Percentiles rank a stretch among this genome's conserved stretches.
Conservation (phyloP, 2,113 vertebrate genomes). For the Psilopsiagon aurifrons region DNA sequence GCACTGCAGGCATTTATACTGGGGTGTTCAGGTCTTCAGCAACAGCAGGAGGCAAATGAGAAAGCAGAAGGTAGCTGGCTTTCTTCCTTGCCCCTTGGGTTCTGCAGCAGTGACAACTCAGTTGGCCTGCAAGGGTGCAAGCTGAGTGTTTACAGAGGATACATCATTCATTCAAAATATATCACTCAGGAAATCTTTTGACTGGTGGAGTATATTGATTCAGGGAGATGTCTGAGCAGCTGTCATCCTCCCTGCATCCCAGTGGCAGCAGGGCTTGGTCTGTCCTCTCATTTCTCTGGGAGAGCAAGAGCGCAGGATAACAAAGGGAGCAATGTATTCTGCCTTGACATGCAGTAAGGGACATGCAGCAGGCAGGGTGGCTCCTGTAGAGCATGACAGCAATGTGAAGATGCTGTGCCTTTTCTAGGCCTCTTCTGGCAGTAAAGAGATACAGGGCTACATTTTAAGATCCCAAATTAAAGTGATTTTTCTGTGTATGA, state of each 20-base stretch:
- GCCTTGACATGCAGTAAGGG: background rate
- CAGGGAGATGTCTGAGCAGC: background rate
- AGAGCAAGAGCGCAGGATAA: background rate
- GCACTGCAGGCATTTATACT: accelerated
- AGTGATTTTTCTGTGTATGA: background rate
- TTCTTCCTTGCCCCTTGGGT: background rate
- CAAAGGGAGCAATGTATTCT: background rate
- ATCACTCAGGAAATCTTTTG: background rate
- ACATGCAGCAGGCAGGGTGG: background rate
- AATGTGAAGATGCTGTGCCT: background rate
- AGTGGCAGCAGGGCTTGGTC: background rate
- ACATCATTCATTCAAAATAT: accelerated
- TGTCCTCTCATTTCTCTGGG: background rate
- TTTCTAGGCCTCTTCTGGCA: background rate
- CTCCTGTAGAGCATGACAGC: background rate
- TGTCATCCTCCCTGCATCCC: background rate
- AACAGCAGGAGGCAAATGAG: background rate
- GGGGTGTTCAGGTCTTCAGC: background rate
- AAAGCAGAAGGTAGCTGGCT: background rate
- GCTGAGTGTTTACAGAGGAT: background rate
- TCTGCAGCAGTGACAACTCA: background rate
- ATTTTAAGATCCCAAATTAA: background rate
- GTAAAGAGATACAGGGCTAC: background rate
- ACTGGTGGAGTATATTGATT: background rate
- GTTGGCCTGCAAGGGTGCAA: background rate